Percentiles rank a stretch among this genome's conserved stretches.
Evolutionary conservation across 2,797 vertebrate genomes (phyloP).

Genomic region (Acanthiza pusilla): DNA sequence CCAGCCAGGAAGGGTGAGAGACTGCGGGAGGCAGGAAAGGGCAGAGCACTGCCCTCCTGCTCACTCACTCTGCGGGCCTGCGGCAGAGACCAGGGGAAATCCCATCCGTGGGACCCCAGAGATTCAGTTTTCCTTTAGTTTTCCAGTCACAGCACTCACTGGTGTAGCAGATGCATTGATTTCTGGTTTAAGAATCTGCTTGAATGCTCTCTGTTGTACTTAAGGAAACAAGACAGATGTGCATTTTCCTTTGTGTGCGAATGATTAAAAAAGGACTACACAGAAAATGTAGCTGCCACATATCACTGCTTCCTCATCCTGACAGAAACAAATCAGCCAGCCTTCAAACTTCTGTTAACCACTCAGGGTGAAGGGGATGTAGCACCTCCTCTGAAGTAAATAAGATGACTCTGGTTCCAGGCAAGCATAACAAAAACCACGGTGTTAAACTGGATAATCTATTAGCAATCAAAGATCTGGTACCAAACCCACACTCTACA

Average conservation of each 20-base stretch:
- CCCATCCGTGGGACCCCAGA: background rate
- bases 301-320: background rate
- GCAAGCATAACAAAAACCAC: background rate
- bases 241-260: background rate
- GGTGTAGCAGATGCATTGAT: background rate
- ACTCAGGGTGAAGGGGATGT: background rate
- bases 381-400: background rate
- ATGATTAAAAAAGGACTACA: background rate
- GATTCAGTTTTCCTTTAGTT: background rate
- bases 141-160: background rate
- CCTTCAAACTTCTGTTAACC: conserved; percentile 12
- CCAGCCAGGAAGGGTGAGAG: background rate
- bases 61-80: fast-evolving
- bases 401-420: background rate
- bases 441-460: background rate
- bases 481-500: background rate
- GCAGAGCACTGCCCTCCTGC: background rate
- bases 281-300: background rate
- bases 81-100: background rate
- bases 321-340: conserved; percentile 17
- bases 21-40: background rate
- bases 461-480: background rate
- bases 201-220: background rate
- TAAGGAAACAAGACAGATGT: background rate
- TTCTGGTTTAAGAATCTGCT: background rate